phyloP scores from a whole-genome alignment of 2,113 vertebrate genomes.

The Colaptes auratus region DNA sequence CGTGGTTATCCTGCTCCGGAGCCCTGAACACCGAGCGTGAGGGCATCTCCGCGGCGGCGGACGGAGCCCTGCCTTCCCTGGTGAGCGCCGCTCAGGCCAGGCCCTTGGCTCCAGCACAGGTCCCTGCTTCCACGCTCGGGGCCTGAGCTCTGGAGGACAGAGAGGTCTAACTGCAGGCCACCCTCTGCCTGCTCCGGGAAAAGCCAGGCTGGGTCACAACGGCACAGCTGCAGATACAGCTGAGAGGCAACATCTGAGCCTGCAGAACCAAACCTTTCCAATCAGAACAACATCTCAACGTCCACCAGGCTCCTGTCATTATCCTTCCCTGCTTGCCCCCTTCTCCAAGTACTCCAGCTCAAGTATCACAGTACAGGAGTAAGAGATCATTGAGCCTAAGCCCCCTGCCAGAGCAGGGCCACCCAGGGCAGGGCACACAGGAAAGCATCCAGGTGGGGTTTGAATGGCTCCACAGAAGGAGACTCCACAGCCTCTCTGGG shows the following conservation, averaged over 20 bases:
- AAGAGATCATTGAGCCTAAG: too few species aligned
- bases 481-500: too few species aligned
- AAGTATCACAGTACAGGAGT: too few species aligned
- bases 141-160: background rate
- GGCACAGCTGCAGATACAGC: background rate
- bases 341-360: background rate
- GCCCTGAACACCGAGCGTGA: accelerated
- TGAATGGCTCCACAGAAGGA: too few species aligned
- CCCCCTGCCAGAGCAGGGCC: too few species aligned
- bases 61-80: accelerated
- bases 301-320: background rate
- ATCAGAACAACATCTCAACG: background rate
- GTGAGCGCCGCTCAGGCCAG: accelerated
- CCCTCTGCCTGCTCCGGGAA: background rate
- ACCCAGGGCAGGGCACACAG: too few species aligned
- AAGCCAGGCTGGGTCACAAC: accelerated
- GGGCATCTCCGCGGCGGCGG: background rate
- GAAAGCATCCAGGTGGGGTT: too few species aligned
- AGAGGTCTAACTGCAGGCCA: background rate
- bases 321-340: background rate
- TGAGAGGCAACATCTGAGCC: background rate
- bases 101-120: accelerated
- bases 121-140: background rate
- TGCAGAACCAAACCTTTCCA: background rate
- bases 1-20: background rate